phyloP scores from a whole-genome alignment of 2,888 invertebrate genomes.

The Amphipyra berbera region DNA sequence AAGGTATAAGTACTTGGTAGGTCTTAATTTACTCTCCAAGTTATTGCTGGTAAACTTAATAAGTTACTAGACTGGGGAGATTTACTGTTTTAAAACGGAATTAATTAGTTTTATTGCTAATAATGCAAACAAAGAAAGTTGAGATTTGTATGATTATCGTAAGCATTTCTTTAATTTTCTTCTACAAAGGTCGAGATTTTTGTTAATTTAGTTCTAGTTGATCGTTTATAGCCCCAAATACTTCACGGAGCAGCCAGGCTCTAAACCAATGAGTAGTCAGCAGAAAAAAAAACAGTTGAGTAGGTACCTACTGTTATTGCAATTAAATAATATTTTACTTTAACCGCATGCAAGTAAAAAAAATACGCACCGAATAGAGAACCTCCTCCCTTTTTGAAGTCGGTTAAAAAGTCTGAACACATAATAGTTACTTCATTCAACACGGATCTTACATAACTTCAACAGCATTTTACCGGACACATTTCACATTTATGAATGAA shows the following conservation, averaged over 20 bases:
- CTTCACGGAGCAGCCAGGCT: no score
- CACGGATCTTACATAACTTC: conserved; percentile 18
- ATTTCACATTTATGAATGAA: conserved; percentile 30
- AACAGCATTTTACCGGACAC: neutral
- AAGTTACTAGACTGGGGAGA: conserved; percentile 33
- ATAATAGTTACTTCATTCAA: conserved; percentile 5
- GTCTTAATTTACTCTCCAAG: conserved; percentile 40
- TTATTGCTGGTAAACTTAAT: conserved; percentile 38
- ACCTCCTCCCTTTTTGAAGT: no score
- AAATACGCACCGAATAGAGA: no score
- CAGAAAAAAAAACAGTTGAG: no score
- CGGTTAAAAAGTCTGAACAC: neutral
- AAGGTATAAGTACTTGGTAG: conserved; percentile 8
- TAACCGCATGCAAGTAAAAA: no score
- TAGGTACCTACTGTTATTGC: no score
- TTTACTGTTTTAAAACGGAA: conserved; percentile 23
- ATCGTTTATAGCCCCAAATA: no score
- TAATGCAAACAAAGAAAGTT: conserved; percentile 4
- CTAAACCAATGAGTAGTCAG: no score
- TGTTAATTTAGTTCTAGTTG: no score
- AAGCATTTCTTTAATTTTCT: no score
- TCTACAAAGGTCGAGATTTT: no score
- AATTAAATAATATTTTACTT: no score
- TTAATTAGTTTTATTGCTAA: conserved; percentile 26
- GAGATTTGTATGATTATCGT: conserved; percentile 11